These are phyloP conservation scores for Penaeus monodon DNA, from an alignment of 2,888 invertebrate species.

Conservation along the genomic window DNA sequence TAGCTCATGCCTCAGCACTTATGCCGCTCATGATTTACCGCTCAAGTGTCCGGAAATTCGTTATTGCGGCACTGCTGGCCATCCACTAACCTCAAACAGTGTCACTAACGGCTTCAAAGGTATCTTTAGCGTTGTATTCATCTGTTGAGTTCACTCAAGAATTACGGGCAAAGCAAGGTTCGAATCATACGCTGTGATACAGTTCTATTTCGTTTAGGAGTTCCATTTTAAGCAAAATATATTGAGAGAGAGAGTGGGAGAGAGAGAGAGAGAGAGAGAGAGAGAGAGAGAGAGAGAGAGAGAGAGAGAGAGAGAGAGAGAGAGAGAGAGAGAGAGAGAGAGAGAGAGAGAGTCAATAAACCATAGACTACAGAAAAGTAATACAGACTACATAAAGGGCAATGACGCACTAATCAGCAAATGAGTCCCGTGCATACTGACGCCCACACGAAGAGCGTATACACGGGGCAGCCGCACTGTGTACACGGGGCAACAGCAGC, in stretches of 20 bases:
- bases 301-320: conserved; percentile 24
- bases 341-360: not conserved
- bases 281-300: too few relatives aligned
- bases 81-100: too few relatives aligned
- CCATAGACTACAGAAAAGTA: not conserved
- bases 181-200: too few relatives aligned
- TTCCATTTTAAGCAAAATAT: not conserved
- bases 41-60: too few relatives aligned
- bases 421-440: not conserved
- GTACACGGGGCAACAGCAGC: not conserved
- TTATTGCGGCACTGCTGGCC: too few relatives aligned
- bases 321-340: conserved; percentile 24
- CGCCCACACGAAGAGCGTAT: not conserved
- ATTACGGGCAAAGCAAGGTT: too few relatives aligned
- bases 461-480: not conserved
- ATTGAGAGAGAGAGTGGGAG: not conserved
- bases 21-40: too few relatives aligned
- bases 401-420: conserved; percentile 19
- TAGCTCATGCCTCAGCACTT: too few relatives aligned
- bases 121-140: too few relatives aligned
- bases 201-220: not conserved
- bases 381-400: conserved; percentile 4
- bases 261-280: too few relatives aligned
- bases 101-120: too few relatives aligned
- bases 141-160: too few relatives aligned